Percentiles rank a stretch among this genome's conserved stretches.
Evolutionary conservation across 2,888 invertebrate species (phyloP).

Genomic region (Craniophora ligustri): DNA sequence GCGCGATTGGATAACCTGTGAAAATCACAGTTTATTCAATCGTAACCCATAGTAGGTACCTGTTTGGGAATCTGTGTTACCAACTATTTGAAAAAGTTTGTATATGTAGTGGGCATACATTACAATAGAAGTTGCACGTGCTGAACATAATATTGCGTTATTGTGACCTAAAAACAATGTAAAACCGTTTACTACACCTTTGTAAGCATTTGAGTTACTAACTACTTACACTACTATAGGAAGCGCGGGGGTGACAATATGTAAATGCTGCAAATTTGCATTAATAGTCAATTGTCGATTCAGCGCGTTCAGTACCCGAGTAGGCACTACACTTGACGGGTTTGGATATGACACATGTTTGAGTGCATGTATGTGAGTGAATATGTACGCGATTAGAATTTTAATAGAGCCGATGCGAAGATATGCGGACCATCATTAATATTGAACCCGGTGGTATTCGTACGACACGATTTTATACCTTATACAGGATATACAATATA

Average conservation of each 20-base stretch:
- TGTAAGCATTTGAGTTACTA: slow-evolving; percentile 64
- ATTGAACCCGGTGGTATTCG: slow-evolving; percentile 47
- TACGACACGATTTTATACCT: slow-evolving; percentile 32
- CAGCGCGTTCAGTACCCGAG: slow-evolving; percentile 68
- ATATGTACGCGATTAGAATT: slow-evolving; percentile 67
- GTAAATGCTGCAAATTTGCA: slow-evolving; percentile 74
- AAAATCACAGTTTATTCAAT: too few species aligned
- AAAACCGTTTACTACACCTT: slow-evolving; percentile 62
- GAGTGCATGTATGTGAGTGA: slow-evolving; percentile 66
- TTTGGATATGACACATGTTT: slow-evolving; percentile 86
- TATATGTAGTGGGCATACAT: slow-evolving; percentile 6
- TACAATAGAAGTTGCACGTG: slow-evolving; percentile 57
- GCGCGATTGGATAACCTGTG: too few species aligned
- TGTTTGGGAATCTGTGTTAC: not conserved
- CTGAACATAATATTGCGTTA: slow-evolving; percentile 47
- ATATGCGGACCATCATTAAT: slow-evolving; percentile 57
- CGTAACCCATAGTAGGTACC: too few species aligned
- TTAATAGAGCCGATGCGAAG: slow-evolving; percentile 60
- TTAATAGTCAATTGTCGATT: slow-evolving; percentile 79
- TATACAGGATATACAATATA: slow-evolving; percentile 40
- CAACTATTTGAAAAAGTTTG: slow-evolving; percentile 8
- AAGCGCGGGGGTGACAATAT: slow-evolving; percentile 62
- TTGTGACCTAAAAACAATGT: slow-evolving; percentile 73
- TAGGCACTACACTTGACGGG: slow-evolving; percentile 65
- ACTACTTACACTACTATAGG: slow-evolving; percentile 42